Evolutionary conservation across 2,113 vertebrate species (phyloP).

Genomic region (Phodopus roborovskii): DNA sequence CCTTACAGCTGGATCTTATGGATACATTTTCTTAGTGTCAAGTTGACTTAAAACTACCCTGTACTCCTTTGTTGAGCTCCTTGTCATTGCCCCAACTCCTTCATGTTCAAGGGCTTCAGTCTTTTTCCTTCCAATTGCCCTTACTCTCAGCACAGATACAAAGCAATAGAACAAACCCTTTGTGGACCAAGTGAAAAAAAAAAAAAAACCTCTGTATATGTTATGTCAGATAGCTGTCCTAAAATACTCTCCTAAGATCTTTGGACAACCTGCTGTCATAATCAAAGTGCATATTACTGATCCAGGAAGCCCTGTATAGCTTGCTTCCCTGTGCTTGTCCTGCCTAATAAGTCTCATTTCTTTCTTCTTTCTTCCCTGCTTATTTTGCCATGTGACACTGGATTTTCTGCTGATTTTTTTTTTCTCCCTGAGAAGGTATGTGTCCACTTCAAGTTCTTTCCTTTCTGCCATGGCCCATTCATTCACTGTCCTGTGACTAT

Average conservation of each 20-base stretch:
- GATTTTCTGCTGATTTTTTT: background rate
- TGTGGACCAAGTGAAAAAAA: background rate
- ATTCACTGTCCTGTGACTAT: slow-evolving; percentile 13
- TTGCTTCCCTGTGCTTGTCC: background rate
- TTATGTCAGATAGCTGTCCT: background rate
- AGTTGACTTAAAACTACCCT: background rate
- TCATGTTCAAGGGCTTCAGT: slow-evolving; percentile 6
- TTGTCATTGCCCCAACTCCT: background rate
- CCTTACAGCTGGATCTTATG: background rate
- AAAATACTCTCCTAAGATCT: background rate
- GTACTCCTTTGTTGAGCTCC: background rate
- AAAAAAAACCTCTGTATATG: background rate
- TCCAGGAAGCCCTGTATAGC: background rate
- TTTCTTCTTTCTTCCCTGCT: background rate
- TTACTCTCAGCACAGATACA: background rate
- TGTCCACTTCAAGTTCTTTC: background rate
- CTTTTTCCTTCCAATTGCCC: background rate
- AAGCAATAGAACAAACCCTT: background rate
- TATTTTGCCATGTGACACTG: background rate
- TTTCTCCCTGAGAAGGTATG: background rate
- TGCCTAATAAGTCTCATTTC: background rate
- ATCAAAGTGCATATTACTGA: slow-evolving; percentile 12
- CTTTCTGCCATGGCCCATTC: background rate
- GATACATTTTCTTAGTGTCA: background rate
- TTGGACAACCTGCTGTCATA: background rate